Conservation (phyloP, 2,797 vertebrate genomes). For the Luscinia megarhynchos region DNA sequence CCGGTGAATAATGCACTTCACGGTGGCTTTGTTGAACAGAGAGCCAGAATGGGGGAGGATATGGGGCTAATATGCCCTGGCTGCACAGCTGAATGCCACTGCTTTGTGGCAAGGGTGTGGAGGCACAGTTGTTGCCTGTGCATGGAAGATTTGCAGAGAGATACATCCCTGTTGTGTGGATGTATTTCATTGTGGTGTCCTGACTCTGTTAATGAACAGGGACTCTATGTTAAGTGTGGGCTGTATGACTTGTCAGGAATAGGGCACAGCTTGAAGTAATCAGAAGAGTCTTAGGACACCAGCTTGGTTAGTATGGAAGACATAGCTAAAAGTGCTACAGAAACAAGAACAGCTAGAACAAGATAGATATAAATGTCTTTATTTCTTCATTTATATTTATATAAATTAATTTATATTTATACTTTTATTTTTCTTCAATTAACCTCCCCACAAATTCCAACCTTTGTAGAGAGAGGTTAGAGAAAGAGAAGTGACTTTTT, state of each 20-base stretch:
- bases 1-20: slow-evolving; percentile 26
- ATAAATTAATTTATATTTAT: no score
- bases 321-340: background rate
- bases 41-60: background rate
- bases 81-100: slow-evolving; percentile 9
- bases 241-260: background rate
- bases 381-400: background rate
- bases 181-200: background rate
- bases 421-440: no score
- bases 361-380: background rate
- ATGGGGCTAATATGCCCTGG: background rate
- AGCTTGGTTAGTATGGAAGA: background rate
- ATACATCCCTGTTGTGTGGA: background rate
- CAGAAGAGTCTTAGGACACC: background rate
- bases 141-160: background rate
- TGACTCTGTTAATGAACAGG: background rate
- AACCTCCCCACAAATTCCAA: background rate
- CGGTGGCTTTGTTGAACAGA: background rate
- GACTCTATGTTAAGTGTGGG: background rate
- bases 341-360: background rate
- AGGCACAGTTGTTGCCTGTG: slow-evolving; percentile 17
- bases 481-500: background rate
- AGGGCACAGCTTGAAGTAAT: background rate
- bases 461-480: background rate
- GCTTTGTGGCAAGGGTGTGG: slow-evolving; percentile 23